Conservation (phyloP, 2,797 vertebrate genomes). For the Sebastes flavidus region DNA sequence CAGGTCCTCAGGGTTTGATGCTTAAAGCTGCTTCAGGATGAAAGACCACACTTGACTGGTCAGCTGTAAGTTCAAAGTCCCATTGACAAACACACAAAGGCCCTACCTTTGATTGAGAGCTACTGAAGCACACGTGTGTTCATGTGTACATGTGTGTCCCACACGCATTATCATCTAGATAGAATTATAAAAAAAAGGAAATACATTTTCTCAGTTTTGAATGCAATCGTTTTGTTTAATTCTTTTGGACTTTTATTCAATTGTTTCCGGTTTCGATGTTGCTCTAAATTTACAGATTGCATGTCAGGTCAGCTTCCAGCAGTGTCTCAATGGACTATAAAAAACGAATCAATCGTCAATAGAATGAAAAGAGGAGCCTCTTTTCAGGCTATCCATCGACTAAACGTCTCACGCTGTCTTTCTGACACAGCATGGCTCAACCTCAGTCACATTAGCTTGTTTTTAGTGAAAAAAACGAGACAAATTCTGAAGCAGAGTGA, state of each 20-base stretch:
- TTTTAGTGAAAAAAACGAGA: neutral
- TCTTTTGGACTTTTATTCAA: neutral
- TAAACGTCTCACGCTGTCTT: neutral
- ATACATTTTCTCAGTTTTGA: neutral
- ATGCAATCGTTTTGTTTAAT: neutral
- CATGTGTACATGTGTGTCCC: neutral
- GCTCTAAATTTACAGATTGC: conserved; percentile 9
- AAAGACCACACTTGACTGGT: conserved; percentile 58
- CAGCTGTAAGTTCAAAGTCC: conserved; percentile 50
- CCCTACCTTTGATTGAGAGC: conserved; percentile 23
- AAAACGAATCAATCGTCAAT: conserved; percentile 53
- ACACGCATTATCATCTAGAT: neutral
- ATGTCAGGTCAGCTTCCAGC: conserved; percentile 32
- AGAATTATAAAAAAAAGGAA: neutral
- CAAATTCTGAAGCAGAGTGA: neutral
- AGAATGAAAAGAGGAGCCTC: conserved; percentile 13
- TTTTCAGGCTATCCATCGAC: conserved; percentile 26
- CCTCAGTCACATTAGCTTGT: neutral
- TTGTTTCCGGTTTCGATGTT: neutral
- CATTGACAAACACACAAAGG: conserved; percentile 33
- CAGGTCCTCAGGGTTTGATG: conserved; percentile 30
- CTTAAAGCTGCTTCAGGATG: conserved; percentile 46
- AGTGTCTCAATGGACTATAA: conserved; percentile 46
- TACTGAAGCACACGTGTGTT: neutral
- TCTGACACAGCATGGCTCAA: neutral